Evolutionary conservation across 2,888 invertebrate genomes (phyloP), one percentile per base, ranked within the genome.

Genomic region (Nomada fabriciana): DNA sequence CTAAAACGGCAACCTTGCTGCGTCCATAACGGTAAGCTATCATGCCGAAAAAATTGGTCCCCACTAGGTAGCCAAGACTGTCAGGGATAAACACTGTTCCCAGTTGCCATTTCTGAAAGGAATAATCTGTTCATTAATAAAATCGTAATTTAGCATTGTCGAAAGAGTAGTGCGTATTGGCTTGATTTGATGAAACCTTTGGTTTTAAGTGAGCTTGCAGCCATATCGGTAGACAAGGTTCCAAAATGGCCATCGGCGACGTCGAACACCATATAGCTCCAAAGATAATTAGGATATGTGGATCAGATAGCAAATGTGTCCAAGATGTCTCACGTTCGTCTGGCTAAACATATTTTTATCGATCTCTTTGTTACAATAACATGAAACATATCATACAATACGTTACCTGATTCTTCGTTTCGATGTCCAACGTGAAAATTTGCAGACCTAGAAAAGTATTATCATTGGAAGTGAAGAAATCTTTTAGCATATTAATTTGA

Each of bases 21-120:
- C 96, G 95, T 0, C 97, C 97, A 65, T 96, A 94, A 82, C 94
- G 95, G 89, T 95, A 96, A 7, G 97, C 96, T 42, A 96, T 93
- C 60, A 95, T 94, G 9, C 97, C 97, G 90, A 97, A 97, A 88
- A 96, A 96, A 93, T 97, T 97, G 0, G 97, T 97, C 42, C 97
- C 98, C 57, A 98, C 93, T 82, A 98, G 95, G 91, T 98, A 98
- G 0, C 98, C 98, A 50, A 98, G 90, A 88, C 97, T 98, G 93
- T 98, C 98, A 0, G 98, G 98, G 82, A 98, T 96, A 90, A 98
- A 98, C 7, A 97, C 97, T 0, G 97, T 96, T 3, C 98, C 98
- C 90, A 97, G 93, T 91, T 97, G 96, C 97, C 97, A 97, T 90
- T 95, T 95, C 94, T 96, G 92, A 73, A 70, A 77, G 2, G 15